Percentiles rank a stretch among this genome's conserved stretches.
Evolutionary conservation across 2,113 vertebrate species (phyloP).

Genomic region (Peromyscus leucopus): DNA sequence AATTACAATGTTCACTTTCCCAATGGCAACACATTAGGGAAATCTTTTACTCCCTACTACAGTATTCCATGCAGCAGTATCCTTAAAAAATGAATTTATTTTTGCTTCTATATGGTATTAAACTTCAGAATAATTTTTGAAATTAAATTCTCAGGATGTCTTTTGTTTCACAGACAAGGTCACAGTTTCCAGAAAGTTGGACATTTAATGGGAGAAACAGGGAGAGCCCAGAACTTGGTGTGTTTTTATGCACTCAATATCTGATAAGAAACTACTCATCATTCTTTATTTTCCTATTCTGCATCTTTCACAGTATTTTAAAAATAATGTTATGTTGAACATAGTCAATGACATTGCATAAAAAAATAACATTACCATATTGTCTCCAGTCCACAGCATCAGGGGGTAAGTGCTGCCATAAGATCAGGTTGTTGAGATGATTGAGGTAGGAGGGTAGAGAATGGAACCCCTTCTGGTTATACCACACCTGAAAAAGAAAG

Average conservation of each 20-base stretch:
- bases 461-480: constrained; percentile 88
- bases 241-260: fast-evolving
- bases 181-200: not conserved
- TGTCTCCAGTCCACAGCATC: constrained; percentile 81
- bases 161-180: not conserved
- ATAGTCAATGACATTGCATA: not conserved
- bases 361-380: constrained; percentile 82
- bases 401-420: constrained; percentile 85
- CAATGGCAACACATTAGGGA: not conserved
- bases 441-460: constrained; percentile 87
- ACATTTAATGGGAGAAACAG: not conserved
- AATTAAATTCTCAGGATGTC: not conserved
- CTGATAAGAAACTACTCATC: fast-evolving
- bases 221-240: fast-evolving
- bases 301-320: not conserved
- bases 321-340: not conserved
- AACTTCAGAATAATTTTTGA: not conserved
- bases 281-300: fast-evolving
- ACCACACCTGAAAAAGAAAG: constrained; percentile 87
- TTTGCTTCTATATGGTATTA: not conserved
- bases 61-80: not conserved
- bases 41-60: not conserved
- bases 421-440: constrained; percentile 88
- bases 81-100: not conserved
- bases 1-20: not conserved